Evolutionary conservation across 2,113 vertebrate species (phyloP).

Genomic region (Brachionichthys hirsutus): DNA sequence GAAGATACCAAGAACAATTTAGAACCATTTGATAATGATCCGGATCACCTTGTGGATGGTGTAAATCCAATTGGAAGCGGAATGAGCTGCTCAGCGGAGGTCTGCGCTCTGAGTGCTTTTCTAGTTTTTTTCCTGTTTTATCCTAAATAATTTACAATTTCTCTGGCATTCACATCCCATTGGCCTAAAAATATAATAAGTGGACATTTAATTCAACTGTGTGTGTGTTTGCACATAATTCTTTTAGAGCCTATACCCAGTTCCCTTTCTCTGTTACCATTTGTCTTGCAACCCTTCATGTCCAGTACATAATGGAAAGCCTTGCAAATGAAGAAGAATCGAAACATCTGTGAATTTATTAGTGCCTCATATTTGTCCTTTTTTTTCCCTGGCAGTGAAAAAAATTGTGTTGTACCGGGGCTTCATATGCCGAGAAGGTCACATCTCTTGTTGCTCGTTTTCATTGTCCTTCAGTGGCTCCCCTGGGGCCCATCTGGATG

Average conservation of each 20-base stretch:
- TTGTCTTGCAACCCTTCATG: slow-evolving; percentile 42
- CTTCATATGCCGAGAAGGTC: slow-evolving; percentile 72
- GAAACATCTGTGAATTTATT: slow-evolving; percentile 60
- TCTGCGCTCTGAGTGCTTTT: too few relatives aligned
- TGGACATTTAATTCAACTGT: slow-evolving; percentile 1
- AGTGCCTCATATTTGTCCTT: slow-evolving; percentile 30
- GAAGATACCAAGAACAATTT: too few relatives aligned
- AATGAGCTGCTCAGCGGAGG: too few relatives aligned
- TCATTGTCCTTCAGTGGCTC: slow-evolving; percentile 73
- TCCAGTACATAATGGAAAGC: slow-evolving; percentile 45
- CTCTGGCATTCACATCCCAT: too few relatives aligned
- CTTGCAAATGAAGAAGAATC: slow-evolving; percentile 62
- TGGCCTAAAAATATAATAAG: background rate
- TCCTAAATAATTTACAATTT: too few relatives aligned
- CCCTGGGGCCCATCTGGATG: slow-evolving; percentile 76
- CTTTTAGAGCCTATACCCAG: slow-evolving; percentile 11
- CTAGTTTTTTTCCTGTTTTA: too few relatives aligned
- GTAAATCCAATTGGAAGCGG: too few relatives aligned
- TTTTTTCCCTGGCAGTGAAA: slow-evolving; percentile 38
- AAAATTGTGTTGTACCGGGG: slow-evolving; percentile 40
- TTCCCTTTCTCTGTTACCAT: too few relatives aligned
- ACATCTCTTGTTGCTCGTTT: slow-evolving; percentile 60
- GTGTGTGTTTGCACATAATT: background rate
- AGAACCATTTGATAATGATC: too few relatives aligned
- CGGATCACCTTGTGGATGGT: too few relatives aligned